Base-by-base conservation (phyloP, 2,797 vertebrate species). In the Cirrhinus mrigala region DNA sequence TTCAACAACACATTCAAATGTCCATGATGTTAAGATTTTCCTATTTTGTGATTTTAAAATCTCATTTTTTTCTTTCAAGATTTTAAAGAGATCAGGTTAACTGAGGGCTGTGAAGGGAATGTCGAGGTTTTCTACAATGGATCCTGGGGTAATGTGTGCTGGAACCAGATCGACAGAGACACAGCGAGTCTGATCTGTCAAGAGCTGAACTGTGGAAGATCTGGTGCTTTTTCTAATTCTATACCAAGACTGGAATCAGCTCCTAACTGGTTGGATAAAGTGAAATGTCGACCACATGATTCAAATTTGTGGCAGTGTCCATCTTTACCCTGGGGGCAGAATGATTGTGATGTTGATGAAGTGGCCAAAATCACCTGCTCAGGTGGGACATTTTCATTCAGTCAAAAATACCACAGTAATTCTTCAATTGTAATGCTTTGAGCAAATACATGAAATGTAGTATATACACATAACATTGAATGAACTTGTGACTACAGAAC, bases 121-220 rank as follows among this genome's bases (percentile, higher is more conserved):
- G 16, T 54, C 18, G 52, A 54, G 6, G 52, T 54, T 77, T 24
- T 88, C 18, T 54, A 54, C 52, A 54, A 54, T 54, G 52, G 52
- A 54, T 54, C 52, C 18, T 54, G 52, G 52, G 52, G 52, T 2
- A 54, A 54, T 54, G 52, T 54, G 52, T 54, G 52, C 0, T 54
- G 2, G 2, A 54, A 54, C 52, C 16, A 54, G 52, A 54, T 54
- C 6, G 52, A 54, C 52, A 54, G 18, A 54, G 52, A 54, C 52
- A 54, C 52, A 54, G 52, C 0, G 18, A 20, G 33, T 33, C 16
- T 54, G 52, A 54, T 54, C 52, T 54, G 52, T 54, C 52, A 54
- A 54, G 52, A 54, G 52, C 52, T 89, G 58, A 81, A 85, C 46
- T 88, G 84, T 82, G 87, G 79, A 76, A 78, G 58, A 44, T 76